A percentile compares a stretch with the other conserved stretches of the same genome.
Conservation (phyloP, 1,140 invertebrate species). For the Orussus abietinus region DNA sequence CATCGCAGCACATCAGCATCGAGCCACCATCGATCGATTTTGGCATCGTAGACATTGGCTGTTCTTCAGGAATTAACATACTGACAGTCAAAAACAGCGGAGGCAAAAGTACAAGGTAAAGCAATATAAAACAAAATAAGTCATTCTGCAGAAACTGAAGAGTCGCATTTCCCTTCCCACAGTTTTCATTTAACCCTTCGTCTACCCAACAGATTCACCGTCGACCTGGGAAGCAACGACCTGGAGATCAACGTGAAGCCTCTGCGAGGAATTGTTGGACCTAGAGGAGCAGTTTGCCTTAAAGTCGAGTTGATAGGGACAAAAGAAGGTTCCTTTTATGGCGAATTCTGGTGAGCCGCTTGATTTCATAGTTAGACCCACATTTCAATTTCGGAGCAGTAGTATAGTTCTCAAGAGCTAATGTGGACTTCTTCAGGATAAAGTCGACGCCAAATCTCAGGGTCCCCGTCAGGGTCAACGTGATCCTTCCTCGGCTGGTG, state of each 20-base stretch:
- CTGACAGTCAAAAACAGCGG: slow-evolving; percentile 32
- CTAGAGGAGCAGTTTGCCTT: slow-evolving; percentile 18
- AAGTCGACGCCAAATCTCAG: slow-evolving; percentile 31
- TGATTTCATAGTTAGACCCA: neutral
- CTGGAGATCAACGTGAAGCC: slow-evolving; percentile 31
- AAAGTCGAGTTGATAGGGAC: slow-evolving; percentile 29
- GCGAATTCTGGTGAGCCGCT: slow-evolving; percentile 36
- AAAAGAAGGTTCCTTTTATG: slow-evolving; percentile 26
- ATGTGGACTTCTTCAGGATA: slow-evolving; percentile 23
- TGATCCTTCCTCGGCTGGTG: slow-evolving; percentile 29
- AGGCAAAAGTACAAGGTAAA: slow-evolving; percentile 28
- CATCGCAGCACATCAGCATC: slow-evolving; percentile 14
- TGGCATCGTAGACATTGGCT: slow-evolving; percentile 33
- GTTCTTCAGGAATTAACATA: slow-evolving; percentile 21
- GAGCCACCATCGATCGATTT: slow-evolving; percentile 33
- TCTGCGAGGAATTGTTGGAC: slow-evolving; percentile 27
- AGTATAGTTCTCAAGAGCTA: slow-evolving; percentile 5
- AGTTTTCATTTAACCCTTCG: neutral
- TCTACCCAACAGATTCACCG: slow-evolving; percentile 26
- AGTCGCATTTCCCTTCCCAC: neutral
- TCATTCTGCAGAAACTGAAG: too few species aligned
- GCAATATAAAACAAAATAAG: too few species aligned
- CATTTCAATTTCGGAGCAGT: neutral
- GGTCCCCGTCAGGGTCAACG: slow-evolving; percentile 25
- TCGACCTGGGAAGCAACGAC: slow-evolving; percentile 33